Percentiles rank a stretch among this genome's conserved stretches.
Conservation (phyloP, 2,113 vertebrate species). For the Phaethon lepturus region DNA sequence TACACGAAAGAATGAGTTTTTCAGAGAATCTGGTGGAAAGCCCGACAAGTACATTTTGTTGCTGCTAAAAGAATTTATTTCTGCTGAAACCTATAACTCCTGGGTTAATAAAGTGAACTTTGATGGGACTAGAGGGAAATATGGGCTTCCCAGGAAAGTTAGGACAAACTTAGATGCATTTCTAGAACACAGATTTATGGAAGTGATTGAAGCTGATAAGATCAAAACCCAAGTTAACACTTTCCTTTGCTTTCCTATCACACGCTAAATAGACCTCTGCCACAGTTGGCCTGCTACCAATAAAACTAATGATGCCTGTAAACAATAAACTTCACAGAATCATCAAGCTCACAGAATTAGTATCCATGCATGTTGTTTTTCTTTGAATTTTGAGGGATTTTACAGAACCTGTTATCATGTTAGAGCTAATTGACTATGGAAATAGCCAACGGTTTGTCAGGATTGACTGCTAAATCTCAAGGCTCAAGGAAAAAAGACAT, state of each 20-base stretch:
- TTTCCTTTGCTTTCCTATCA: slow-evolving; percentile 61
- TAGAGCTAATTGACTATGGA: background rate
- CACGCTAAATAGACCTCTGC: slow-evolving; percentile 41
- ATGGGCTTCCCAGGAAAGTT: slow-evolving; percentile 76
- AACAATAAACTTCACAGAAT: slow-evolving; percentile 36
- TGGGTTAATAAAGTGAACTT: slow-evolving; percentile 78
- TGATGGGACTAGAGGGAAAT: slow-evolving; percentile 77
- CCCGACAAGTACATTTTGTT: slow-evolving; percentile 71
- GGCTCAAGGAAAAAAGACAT: background rate
- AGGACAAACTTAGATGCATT: slow-evolving; percentile 72
- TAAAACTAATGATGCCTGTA: slow-evolving; percentile 21
- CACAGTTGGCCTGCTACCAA: slow-evolving; percentile 36
- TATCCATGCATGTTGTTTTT: background rate
- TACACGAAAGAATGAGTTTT: slow-evolving; percentile 68
- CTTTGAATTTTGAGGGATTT: slow-evolving; percentile 19
- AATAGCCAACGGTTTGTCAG: background rate
- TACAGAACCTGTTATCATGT: background rate
- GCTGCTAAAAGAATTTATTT: slow-evolving; percentile 77
- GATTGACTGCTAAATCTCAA: background rate
- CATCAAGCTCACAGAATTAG: background rate
- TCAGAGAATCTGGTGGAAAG: slow-evolving; percentile 61
- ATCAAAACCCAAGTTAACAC: slow-evolving; percentile 71
- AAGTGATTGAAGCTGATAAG: slow-evolving; percentile 74
- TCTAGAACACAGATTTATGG: slow-evolving; percentile 74
- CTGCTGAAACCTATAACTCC: slow-evolving; percentile 76